Percentiles rank a stretch among this genome's conserved stretches.
Evolutionary conservation across 2,113 vertebrate species (phyloP).

Genomic region (Sylvia atricapilla): DNA sequence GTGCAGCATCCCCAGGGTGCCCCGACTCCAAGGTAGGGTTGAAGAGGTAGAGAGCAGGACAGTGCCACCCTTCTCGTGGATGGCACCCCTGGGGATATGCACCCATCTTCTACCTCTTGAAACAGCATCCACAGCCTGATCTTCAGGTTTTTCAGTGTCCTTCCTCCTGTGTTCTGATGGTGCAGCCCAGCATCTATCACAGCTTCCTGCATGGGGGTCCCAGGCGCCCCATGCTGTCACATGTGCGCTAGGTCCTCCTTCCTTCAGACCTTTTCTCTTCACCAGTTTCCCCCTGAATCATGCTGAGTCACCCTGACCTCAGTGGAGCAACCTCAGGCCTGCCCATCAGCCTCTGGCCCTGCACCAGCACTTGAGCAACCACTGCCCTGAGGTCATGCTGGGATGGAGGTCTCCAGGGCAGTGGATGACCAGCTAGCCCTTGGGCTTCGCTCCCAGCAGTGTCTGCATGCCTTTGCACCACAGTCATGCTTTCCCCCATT

Average conservation of each 20-base stretch:
- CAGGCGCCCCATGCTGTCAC: not conserved
- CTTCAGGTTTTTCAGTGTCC: not conserved
- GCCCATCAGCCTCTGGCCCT: not conserved
- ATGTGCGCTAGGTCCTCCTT: rapidly evolving
- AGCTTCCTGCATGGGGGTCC: not conserved
- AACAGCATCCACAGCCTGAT: not conserved
- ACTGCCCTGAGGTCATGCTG: not conserved
- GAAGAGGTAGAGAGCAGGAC: not conserved
- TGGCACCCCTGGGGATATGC: not conserved
- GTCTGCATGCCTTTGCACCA: rapidly evolving
- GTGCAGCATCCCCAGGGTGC: not conserved
- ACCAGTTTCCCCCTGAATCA: not conserved
- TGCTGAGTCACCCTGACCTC: not conserved
- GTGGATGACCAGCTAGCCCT: not conserved
- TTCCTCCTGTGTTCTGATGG: not conserved
- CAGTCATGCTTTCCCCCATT: not conserved
- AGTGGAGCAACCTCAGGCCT: rapidly evolving
- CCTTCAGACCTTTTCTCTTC: not conserved
- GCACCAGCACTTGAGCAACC: not conserved
- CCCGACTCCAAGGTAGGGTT: rapidly evolving
- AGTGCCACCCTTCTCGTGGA: not conserved
- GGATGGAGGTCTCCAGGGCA: not conserved
- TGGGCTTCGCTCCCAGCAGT: rapidly evolving
- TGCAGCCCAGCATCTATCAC: not conserved
- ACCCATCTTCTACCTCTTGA: not conserved